These are phyloP conservation scores for Caenorhabditis becei DNA, from an alignment of 2,888 invertebrate species.

Conservation along the genomic window DNA sequence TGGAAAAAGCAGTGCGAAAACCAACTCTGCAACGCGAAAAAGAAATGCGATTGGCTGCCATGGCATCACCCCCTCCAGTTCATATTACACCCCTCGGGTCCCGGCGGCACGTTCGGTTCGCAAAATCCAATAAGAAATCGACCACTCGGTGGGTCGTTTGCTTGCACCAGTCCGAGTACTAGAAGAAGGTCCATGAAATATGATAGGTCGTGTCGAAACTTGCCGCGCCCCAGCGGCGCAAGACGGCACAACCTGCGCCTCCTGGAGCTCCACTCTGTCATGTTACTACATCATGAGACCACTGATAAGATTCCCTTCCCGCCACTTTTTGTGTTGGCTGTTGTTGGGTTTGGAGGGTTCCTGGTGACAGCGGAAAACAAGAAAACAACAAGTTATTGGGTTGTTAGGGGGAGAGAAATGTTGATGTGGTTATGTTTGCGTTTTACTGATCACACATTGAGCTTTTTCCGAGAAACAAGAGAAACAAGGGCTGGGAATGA, in stretches of 20 bases:
- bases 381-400: slow-evolving; percentile 6
- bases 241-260: slow-evolving; percentile 4
- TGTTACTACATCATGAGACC: slow-evolving; percentile 25
- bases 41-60: slow-evolving; percentile 30
- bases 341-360: neutral
- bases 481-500: too few species aligned
- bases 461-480: too few species aligned
- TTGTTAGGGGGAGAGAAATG: neutral
- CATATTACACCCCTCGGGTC: slow-evolving; percentile 37
- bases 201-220: slow-evolving; percentile 63
- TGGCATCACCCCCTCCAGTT: slow-evolving; percentile 39
- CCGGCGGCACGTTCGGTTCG: slow-evolving; percentile 32
- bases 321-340: neutral
- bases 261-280: slow-evolving; percentile 9
- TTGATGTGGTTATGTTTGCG: neutral
- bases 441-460: too few species aligned
- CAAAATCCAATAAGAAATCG: slow-evolving; percentile 59
- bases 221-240: slow-evolving; percentile 23
- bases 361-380: neutral
- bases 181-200: slow-evolving; percentile 51
- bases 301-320: slow-evolving; percentile 2
- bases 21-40: neutral
- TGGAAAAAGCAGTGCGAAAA: slow-evolving; percentile 2
- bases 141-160: slow-evolving; percentile 36
- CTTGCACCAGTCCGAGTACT: slow-evolving; percentile 39